These are phyloP conservation scores for Physella acuta DNA, from an alignment of 1,140 invertebrate species.

Conservation along the genomic window DNA sequence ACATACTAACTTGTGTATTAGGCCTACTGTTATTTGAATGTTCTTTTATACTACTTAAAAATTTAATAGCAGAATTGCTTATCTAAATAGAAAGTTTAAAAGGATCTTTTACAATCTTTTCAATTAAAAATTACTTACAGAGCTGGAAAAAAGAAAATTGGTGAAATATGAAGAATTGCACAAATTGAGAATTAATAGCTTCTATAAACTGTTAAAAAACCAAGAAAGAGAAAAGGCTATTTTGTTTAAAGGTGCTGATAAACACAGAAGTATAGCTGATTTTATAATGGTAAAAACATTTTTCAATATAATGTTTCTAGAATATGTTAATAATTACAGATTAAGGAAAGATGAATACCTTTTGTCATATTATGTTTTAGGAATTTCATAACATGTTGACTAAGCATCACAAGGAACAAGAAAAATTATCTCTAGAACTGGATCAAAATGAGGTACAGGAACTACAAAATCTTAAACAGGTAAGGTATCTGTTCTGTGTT, in stretches of 20 bases:
- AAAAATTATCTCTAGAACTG: slow-evolving; percentile 35
- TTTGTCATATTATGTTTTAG: no score
- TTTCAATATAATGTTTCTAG: no score
- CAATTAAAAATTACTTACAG: slow-evolving; percentile 15
- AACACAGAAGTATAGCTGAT: slow-evolving; percentile 33
- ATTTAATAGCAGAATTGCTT: no score
- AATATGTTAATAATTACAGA: no score
- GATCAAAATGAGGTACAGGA: slow-evolving; percentile 45
- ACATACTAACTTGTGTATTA: no score
- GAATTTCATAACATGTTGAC: slow-evolving; percentile 42
- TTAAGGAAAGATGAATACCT: no score
- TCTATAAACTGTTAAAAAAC: slow-evolving; percentile 38
- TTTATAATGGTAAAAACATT: slow-evolving; percentile 41
- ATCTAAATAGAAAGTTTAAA: no score
- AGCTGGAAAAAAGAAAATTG: background rate
- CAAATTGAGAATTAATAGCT: slow-evolving; percentile 29
- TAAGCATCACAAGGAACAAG: slow-evolving; percentile 42
- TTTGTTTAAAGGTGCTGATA: slow-evolving; percentile 34
- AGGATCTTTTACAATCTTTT: no score
- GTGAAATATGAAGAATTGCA: slow-evolving; percentile 35
- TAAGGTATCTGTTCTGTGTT: no score
- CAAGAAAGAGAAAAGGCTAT: slow-evolving; percentile 43
- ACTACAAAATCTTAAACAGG: slow-evolving; percentile 45
- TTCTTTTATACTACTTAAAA: no score
- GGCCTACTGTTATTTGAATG: no score